A percentile compares a stretch with the other conserved stretches of the same genome.
These are phyloP conservation scores for Drosophila anceps DNA, from an alignment of 2,888 invertebrate species.

Conservation along the genomic window DNA sequence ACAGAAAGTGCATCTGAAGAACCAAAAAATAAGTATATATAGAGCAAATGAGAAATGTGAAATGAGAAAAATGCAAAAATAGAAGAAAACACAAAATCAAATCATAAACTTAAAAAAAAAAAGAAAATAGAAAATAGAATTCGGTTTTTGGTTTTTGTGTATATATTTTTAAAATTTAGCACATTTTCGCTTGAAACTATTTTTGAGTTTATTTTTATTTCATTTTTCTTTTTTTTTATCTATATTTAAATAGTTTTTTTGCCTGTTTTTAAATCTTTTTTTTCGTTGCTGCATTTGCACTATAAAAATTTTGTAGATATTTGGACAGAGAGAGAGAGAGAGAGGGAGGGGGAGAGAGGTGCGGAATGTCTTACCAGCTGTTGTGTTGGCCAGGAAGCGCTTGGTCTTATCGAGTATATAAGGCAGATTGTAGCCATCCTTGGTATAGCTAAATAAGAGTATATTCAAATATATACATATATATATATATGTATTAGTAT, in stretches of 20 bases:
- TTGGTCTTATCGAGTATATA: conserved; percentile 85
- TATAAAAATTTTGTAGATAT: conserved; percentile 31
- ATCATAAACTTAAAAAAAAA: conserved; percentile 40
- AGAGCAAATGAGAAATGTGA: conserved; percentile 52
- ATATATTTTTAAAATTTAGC: conserved; percentile 81
- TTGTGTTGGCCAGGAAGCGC: conserved; percentile 85
- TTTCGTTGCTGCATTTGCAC: conserved; percentile 75
- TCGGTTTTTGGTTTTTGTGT: conserved; percentile 49
- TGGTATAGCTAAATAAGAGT: conserved; percentile 77
- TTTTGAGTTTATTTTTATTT: conserved; percentile 37
- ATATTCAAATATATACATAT: too few relatives aligned
- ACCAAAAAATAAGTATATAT: conserved; percentile 38
- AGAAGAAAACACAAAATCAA: conserved; percentile 30
- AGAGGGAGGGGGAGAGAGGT: not conserved
- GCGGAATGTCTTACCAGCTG: conserved; percentile 82
- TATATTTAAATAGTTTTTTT: conserved; percentile 25
- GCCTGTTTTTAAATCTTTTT: conserved; percentile 34
- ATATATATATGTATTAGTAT: not conserved
- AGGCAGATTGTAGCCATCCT: conserved; percentile 85
- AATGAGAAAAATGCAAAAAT: conserved; percentile 46
- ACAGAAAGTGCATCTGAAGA: conserved; percentile 62
- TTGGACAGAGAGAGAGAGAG: not conserved
- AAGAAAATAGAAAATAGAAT: conserved; percentile 10
- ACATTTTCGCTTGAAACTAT: conserved; percentile 62
- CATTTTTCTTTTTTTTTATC: conserved; percentile 8